Conservation (phyloP, 2,797 vertebrate species). For the Sebastes trivittatus region DNA sequence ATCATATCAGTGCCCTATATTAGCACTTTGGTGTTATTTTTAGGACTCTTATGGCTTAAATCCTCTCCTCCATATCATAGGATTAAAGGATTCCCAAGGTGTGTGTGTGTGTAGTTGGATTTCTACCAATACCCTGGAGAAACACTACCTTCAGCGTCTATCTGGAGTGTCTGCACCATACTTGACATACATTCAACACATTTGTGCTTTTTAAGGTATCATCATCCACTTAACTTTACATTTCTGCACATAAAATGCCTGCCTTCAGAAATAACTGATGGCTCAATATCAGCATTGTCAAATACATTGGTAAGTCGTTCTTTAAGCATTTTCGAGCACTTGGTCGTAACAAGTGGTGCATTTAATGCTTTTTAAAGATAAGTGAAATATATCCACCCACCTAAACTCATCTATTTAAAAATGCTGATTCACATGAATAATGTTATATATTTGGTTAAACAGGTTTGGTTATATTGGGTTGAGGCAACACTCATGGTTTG, state of each 20-base stretch:
- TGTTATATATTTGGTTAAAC: not conserved
- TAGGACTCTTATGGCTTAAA: slow-evolving; percentile 60
- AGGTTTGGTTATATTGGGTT: not conserved
- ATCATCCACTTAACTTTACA: not conserved
- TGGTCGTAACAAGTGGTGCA: not conserved
- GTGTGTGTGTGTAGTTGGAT: slow-evolving; percentile 49
- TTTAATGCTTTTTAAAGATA: not conserved
- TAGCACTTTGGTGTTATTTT: slow-evolving; percentile 66
- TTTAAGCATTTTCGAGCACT: not conserved
- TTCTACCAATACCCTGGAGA: slow-evolving; percentile 47
- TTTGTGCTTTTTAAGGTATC: slow-evolving; percentile 10
- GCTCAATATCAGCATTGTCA: not conserved
- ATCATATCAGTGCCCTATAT: slow-evolving; percentile 49
- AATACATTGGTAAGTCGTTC: not conserved
- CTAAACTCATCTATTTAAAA: not conserved
- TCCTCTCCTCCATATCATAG: slow-evolving; percentile 64
- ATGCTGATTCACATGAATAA: not conserved
- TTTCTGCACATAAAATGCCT: not conserved
- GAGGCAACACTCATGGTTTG: not conserved
- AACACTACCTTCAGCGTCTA: slow-evolving; percentile 27
- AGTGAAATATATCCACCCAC: not conserved
- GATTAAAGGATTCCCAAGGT: slow-evolving; percentile 69
- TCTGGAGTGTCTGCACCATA: not conserved
- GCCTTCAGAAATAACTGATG: not conserved
- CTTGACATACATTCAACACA: slow-evolving; percentile 36